phyloP scores from a whole-genome alignment of 2,888 invertebrate genomes.

The Ypsolopha sequella region DNA sequence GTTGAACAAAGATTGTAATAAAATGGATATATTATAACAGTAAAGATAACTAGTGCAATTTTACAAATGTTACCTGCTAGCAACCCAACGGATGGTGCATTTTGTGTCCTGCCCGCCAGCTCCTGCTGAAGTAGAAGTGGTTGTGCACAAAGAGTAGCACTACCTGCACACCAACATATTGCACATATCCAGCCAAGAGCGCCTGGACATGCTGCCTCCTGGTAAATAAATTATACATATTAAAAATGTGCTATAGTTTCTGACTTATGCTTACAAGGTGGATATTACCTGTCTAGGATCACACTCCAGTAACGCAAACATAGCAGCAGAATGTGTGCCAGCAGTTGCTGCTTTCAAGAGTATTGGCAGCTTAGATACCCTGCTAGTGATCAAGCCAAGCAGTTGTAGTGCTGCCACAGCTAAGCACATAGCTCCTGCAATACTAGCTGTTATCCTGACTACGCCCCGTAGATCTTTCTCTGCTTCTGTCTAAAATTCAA shows the following conservation, averaged over 20 bases:
- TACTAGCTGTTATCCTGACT: conserved; percentile 46
- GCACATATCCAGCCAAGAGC: conserved; percentile 80
- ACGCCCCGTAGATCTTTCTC: conserved; percentile 50
- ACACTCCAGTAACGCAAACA: conserved; percentile 47
- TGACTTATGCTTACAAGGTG: not conserved
- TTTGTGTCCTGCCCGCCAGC: conserved; percentile 72
- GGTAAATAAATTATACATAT: not conserved
- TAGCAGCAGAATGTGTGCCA: conserved; percentile 6
- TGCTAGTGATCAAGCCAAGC: conserved; percentile 33
- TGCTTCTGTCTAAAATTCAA: conserved; percentile 36
- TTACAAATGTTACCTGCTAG: conserved; percentile 64
- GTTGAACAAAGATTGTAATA: not conserved
- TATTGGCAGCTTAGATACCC: conserved; percentile 33
- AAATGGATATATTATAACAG: not conserved
- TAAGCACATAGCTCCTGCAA: conserved; percentile 53
- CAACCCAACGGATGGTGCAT: conserved; percentile 75
- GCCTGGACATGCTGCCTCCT: conserved; percentile 54
- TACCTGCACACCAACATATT: conserved; percentile 74
- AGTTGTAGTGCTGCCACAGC: conserved; percentile 46
- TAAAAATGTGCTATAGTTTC: not conserved
- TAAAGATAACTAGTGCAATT: not conserved
- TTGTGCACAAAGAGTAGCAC: conserved; percentile 79
- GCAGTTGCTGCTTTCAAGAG: conserved; percentile 30
- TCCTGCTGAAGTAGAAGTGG: conserved; percentile 79
- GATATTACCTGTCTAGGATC: conserved; percentile 42